A percentile compares a stretch with the other conserved stretches of the same genome.
phyloP scores from a whole-genome alignment of 1,140 invertebrate genomes.

The Trissolcus basalis region DNA sequence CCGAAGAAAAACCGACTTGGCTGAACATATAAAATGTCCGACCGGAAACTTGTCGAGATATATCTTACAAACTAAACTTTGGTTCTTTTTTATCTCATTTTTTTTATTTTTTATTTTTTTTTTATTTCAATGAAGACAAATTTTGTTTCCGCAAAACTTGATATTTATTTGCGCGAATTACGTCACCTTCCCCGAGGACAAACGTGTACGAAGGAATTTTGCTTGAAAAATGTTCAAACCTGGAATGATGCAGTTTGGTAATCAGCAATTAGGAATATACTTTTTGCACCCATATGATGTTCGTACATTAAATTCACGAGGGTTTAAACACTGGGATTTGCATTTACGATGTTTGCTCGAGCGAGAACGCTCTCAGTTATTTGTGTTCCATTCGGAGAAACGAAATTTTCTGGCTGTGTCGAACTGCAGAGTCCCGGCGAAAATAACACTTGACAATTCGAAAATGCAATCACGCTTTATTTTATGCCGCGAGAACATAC shows the following conservation, averaged over 20 bases:
- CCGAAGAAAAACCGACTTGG: background rate
- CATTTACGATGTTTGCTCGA: slow-evolving; percentile 10
- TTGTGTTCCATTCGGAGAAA: background rate
- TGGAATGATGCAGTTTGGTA: too few species aligned
- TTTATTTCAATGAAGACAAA: too few species aligned
- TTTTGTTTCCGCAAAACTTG: too few species aligned
- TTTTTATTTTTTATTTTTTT: background rate
- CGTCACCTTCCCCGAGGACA: too few species aligned
- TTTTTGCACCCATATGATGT: background rate
- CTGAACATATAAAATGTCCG: slow-evolving; percentile 1
- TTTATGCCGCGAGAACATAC: background rate
- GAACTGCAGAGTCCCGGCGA: background rate
- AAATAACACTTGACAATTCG: slow-evolving; percentile 1
- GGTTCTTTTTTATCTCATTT: background rate
- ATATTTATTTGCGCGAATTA: too few species aligned
- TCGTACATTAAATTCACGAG: slow-evolving; percentile 19
- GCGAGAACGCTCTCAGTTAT: slow-evolving; percentile 4
- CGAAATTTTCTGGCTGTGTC: background rate
- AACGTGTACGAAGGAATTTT: too few species aligned
- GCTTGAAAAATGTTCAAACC: too few species aligned
- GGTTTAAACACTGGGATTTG: slow-evolving; percentile 21
- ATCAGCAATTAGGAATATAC: slow-evolving; percentile 18
- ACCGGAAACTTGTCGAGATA: background rate
- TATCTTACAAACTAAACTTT: too few species aligned
- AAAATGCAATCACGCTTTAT: background rate